Percentiles rank a stretch among this genome's conserved stretches.
Conservation (phyloP, 2,888 invertebrate genomes). For the Parascotia fuliginaria region DNA sequence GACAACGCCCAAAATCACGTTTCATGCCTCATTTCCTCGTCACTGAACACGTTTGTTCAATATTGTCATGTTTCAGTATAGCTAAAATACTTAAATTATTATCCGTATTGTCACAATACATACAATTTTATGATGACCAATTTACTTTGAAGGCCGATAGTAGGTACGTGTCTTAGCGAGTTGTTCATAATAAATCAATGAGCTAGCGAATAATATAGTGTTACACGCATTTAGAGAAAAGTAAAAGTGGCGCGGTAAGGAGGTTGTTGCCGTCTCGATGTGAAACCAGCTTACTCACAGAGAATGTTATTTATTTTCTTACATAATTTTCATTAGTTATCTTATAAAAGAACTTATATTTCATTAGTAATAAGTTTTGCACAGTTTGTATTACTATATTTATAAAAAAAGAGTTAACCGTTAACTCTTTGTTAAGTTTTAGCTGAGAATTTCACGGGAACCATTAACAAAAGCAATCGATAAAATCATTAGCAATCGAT, state of each 20-base stretch:
- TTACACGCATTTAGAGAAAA: constrained; percentile 67
- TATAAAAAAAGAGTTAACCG: constrained; percentile 48
- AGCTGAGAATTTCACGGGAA: constrained; percentile 57
- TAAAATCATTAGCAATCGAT: constrained; percentile 75
- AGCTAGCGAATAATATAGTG: constrained; percentile 36
- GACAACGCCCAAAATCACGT: constrained; percentile 57
- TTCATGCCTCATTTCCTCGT: constrained; percentile 48
- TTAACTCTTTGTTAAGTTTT: constrained; percentile 67
- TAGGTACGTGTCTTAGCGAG: constrained; percentile 16
- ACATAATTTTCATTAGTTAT: constrained; percentile 52
- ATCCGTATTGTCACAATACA: not conserved
- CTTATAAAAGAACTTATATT: constrained; percentile 10
- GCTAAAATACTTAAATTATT: constrained; percentile 6
- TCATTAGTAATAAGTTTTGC: constrained; percentile 8
- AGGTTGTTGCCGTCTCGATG: constrained; percentile 60
- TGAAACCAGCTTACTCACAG: constrained; percentile 37
- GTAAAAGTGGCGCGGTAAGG: constrained; percentile 75
- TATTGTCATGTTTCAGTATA: constrained; percentile 3
- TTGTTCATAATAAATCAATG: constrained; percentile 26
- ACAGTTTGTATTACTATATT: not conserved
- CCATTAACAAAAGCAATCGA: constrained; percentile 41
- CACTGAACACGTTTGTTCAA: constrained; percentile 46
- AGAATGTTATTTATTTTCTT: constrained; percentile 42
- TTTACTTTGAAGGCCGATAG: not conserved
- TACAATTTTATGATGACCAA: too few species aligned